Evolutionary conservation across 1,140 invertebrate species (phyloP).

Genomic region (Ceratosolen solmsi): DNA sequence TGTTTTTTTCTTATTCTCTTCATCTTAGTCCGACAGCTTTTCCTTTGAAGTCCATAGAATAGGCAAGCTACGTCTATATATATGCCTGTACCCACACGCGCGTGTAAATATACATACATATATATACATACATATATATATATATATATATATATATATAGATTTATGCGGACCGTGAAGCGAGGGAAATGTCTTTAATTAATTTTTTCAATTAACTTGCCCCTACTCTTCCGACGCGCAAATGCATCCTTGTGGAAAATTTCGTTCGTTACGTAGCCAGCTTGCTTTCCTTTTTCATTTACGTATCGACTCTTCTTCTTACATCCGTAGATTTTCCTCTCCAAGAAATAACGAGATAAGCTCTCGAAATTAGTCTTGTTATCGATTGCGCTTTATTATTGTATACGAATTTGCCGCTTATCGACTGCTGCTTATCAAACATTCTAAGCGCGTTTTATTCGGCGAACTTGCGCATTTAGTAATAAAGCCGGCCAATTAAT

Average conservation of each 20-base stretch:
- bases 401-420: background rate
- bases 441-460: background rate
- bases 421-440: background rate
- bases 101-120: too few relatives aligned
- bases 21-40: background rate
- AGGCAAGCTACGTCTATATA: background rate
- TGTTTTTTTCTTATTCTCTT: conserved; percentile 17
- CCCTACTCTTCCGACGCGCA: background rate
- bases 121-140: too few relatives aligned
- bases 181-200: conserved; percentile 41
- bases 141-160: too few relatives aligned
- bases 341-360: background rate
- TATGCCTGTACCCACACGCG: too few relatives aligned
- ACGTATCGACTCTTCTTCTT: background rate
- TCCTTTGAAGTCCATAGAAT: conserved; percentile 30
- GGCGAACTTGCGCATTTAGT: too few relatives aligned
- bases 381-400: background rate
- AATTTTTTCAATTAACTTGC: conserved; percentile 52
- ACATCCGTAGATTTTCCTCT: background rate
- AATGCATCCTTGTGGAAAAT: conserved; percentile 43
- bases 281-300: background rate
- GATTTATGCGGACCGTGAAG: background rate
- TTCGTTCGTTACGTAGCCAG: conserved; percentile 14
- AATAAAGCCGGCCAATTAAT: too few relatives aligned
- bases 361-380: background rate